Percentiles rank a stretch among this genome's conserved stretches.
Conservation (phyloP, 2,113 vertebrate species). For the Recurvirostra avosetta region DNA sequence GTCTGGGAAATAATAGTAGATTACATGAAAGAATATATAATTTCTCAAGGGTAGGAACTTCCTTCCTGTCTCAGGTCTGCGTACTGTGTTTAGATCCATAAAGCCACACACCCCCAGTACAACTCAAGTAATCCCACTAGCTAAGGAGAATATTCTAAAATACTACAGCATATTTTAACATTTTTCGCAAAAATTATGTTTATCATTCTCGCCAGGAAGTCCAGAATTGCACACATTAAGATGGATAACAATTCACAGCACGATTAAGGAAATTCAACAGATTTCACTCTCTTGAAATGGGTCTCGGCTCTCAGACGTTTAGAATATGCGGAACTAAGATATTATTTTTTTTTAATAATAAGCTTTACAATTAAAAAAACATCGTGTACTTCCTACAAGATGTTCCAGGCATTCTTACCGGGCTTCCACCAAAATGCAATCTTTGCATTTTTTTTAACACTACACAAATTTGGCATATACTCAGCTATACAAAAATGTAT, state of each 20-base stretch:
- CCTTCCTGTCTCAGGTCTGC: background rate
- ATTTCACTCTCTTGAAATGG: background rate
- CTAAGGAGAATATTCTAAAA: background rate
- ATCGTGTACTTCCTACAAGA: background rate
- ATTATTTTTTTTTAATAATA: background rate
- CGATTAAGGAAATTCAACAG: background rate
- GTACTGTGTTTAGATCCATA: background rate
- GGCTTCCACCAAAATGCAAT: background rate
- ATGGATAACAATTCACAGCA: background rate
- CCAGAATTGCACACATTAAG: background rate
- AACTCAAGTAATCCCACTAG: background rate
- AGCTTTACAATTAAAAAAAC: background rate
- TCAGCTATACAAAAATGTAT: background rate
- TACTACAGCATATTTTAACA: background rate
- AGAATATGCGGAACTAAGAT: background rate
- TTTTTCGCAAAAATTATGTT: background rate
- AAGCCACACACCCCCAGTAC: background rate
- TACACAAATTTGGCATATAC: background rate
- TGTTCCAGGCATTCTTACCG: background rate
- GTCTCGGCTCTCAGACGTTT: background rate
- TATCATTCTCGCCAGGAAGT: background rate
- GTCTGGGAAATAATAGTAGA: background rate
- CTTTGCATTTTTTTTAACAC: background rate
- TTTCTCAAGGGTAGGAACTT: background rate
- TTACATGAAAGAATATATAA: background rate